Base-by-base conservation (phyloP, 2,113 vertebrate genomes). In the Oophaga pumilio region DNA sequence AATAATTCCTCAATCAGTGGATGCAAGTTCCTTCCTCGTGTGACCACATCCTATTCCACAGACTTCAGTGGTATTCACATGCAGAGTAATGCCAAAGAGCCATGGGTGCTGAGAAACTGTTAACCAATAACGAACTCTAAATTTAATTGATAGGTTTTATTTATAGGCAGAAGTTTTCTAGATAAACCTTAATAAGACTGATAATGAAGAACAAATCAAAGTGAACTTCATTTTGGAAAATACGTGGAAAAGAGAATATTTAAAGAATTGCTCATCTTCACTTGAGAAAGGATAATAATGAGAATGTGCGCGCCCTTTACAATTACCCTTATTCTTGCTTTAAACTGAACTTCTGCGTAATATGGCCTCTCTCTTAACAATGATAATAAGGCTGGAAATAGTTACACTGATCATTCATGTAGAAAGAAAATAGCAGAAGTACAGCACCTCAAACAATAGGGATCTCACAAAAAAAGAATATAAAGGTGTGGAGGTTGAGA, bases 381-480 rank as follows among this genome's bases (percentile, higher is more conserved):
- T 68, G 69, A 73, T 49, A 74, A 74, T 22, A 9, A 74, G 71
- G 2, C 71, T 50, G 8, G 18, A 50, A 74, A 74, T 74, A 50
- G 33, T 74, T 74, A 73, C 43, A 74, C 18, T 22, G 71, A 11
- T 74, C 71, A 74, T 74, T 74, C 71, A 74, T 22, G 28, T 43
- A 43, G 26, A 43, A 73, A 73, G 26, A 28, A 73, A 73, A 33
- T 43, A 43, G 69, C 8, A n/a, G 28, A 17, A 43, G 17, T 2
- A 73, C 26, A 43, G 26, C 6, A 33, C 26, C 69, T 73, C 8
- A 68, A 68, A 68, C 24, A 26, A 68, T 66, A 24, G 68, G 6
- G 15, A 71, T 71, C 28, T 14, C 26, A 62, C n/a, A 14, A 8
- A 33, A 33, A 73, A 73, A 26, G n/a, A 0, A 68, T 68, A 26